Conservation (phyloP, 2,113 vertebrate genomes). For the Alces alces region DNA sequence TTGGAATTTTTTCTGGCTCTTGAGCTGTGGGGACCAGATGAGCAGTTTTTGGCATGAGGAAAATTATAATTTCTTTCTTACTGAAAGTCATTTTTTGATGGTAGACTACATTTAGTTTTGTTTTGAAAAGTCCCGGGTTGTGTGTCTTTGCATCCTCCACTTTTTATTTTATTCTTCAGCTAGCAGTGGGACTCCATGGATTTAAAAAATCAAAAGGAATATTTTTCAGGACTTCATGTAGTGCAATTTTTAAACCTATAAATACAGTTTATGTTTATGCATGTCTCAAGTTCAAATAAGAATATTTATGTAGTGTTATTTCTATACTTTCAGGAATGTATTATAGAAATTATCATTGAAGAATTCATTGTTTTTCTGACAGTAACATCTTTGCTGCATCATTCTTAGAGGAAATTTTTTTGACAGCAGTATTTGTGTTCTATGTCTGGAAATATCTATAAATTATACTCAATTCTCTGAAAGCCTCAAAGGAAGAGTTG, state of each 20-base stretch:
- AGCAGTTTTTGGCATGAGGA: not conserved
- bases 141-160: not conserved
- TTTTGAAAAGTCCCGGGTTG: not conserved
- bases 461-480: conserved; percentile 41
- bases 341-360: conserved; percentile 51
- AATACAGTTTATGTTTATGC: conserved; percentile 65
- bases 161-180: conserved; percentile 8
- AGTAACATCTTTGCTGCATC: conserved; percentile 31
- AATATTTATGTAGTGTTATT: conserved; percentile 61
- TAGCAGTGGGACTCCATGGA: conserved; percentile 23
- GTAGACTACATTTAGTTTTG: not conserved
- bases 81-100: not conserved
- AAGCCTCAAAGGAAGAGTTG: conserved; percentile 49
- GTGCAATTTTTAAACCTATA: conserved; percentile 47
- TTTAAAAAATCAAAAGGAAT: conserved; percentile 36
- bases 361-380: conserved; percentile 55
- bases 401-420: conserved; percentile 56
- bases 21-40: not conserved
- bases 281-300: conserved; percentile 47
- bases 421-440: conserved; percentile 54
- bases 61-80: conserved; percentile 28
- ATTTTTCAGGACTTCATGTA: conserved; percentile 39
- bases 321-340: conserved; percentile 1
- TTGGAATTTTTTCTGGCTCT: not conserved
- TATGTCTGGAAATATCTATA: conserved; percentile 39